Conservation (phyloP, 1,140 invertebrate genomes). For the Drosophila lowei region DNA sequence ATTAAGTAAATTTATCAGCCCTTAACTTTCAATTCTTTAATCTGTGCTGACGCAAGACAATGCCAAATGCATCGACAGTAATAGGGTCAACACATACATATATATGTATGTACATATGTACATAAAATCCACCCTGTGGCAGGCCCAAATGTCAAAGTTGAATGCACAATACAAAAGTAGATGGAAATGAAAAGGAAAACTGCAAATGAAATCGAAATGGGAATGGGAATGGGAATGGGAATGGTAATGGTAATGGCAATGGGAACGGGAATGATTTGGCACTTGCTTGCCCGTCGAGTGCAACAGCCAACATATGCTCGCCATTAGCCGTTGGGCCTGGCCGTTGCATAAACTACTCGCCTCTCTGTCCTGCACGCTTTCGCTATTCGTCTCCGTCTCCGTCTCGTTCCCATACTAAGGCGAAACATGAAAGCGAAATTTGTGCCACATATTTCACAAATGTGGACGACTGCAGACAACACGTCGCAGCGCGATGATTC, state of each 20-base stretch:
- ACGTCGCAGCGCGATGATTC: slow-evolving; percentile 70
- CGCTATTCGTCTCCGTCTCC: not conserved
- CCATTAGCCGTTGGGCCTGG: slow-evolving; percentile 11
- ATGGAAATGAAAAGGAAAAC: slow-evolving; percentile 12
- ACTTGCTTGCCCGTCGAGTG: slow-evolving; percentile 25
- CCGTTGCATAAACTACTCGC: slow-evolving; percentile 60
- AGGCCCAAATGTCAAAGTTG: slow-evolving; percentile 67
- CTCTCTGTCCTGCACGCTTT: not conserved
- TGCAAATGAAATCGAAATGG: slow-evolving; percentile 57
- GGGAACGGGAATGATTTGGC: slow-evolving; percentile 43
- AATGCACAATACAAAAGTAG: slow-evolving; percentile 40
- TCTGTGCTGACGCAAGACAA: slow-evolving; percentile 1
- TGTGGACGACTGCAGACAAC: slow-evolving; percentile 61
- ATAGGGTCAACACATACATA: slow-evolving; percentile 4
- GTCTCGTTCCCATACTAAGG: slow-evolving; percentile 26
- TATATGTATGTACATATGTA: no score
- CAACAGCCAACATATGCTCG: slow-evolving; percentile 36
- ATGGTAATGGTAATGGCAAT: slow-evolving; percentile 42
- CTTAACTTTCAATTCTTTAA: no score
- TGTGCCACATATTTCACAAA: slow-evolving; percentile 73
- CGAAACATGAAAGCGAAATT: slow-evolving; percentile 80
- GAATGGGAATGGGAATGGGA: slow-evolving; percentile 32
- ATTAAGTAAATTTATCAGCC: no score
- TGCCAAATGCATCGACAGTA: slow-evolving; percentile 13
- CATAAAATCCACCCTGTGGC: not conserved